Evolutionary conservation across 2,888 invertebrate species (phyloP).

Genomic region (Cenopis cana): DNA sequence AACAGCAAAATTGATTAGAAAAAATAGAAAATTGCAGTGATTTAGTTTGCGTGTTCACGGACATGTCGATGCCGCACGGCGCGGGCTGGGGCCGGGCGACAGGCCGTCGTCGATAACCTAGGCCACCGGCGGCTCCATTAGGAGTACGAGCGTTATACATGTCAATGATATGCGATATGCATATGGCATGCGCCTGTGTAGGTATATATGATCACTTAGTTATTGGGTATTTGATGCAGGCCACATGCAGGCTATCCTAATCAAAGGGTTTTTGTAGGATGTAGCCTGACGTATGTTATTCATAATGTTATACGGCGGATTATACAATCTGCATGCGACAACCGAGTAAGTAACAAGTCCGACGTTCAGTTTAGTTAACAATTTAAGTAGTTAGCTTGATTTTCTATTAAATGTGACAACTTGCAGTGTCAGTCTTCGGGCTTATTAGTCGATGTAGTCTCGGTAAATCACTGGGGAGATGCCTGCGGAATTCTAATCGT

Average conservation of each 20-base stretch:
- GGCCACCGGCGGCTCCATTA: not conserved
- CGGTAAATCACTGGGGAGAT: conserved; percentile 35
- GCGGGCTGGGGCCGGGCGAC: conserved; percentile 8
- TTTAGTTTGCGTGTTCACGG: conserved; percentile 33
- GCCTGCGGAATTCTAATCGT: conserved; percentile 44
- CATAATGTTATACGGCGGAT: too few relatives aligned
- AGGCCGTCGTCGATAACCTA: conserved; percentile 2
- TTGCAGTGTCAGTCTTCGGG: conserved; percentile 7
- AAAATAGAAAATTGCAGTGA: conserved; percentile 35
- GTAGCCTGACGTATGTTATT: not conserved
- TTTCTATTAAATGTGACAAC: not conserved
- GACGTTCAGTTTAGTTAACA: not conserved
- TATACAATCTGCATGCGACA: too few relatives aligned
- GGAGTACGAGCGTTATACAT: not conserved
- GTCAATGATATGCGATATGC: too few relatives aligned
- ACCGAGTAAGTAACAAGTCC: too few relatives aligned
- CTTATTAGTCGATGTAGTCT: conserved; percentile 31
- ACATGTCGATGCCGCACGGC: conserved; percentile 8
- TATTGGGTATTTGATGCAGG: not conserved
- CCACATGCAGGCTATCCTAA: too few relatives aligned
- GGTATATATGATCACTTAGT: too few relatives aligned
- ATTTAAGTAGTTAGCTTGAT: not conserved
- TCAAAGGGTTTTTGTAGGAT: too few relatives aligned
- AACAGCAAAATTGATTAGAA: conserved; percentile 25
- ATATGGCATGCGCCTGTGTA: not conserved